phyloP scores from a whole-genome alignment of 2,888 invertebrate species.

The Seira ritae region DNA sequence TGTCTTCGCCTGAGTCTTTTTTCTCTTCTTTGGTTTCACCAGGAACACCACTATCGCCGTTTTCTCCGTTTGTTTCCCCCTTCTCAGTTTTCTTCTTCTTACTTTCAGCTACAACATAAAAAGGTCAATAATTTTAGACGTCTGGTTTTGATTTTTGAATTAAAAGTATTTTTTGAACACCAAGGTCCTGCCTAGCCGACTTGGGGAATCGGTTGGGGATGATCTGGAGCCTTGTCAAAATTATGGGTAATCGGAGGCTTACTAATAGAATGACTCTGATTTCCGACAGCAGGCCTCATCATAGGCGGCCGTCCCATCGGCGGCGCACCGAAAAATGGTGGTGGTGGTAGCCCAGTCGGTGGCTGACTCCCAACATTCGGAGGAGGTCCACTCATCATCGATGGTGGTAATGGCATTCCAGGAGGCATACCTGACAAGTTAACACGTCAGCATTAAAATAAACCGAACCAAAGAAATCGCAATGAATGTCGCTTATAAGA shows the following conservation, averaged over 20 bases:
- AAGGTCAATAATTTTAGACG: background rate
- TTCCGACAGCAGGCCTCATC: constrained; percentile 37
- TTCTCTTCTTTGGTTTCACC: constrained; percentile 64
- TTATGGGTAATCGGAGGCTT: constrained; percentile 59
- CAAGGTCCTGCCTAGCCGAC: no score
- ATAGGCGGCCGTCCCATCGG: constrained; percentile 77
- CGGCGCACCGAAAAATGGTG: constrained; percentile 73
- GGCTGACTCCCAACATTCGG: constrained; percentile 34
- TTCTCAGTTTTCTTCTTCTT: constrained; percentile 75
- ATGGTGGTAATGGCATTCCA: constrained; percentile 64
- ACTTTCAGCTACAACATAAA: constrained; percentile 66
- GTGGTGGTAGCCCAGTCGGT: constrained; percentile 42
- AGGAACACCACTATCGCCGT: constrained; percentile 68
- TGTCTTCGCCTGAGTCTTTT: constrained; percentile 57
- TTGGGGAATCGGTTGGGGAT: constrained; percentile 64
- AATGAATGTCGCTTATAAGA: no score
- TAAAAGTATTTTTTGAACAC: background rate
- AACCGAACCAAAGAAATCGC: no score
- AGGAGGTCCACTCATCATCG: constrained; percentile 51
- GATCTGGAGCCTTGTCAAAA: constrained; percentile 60
- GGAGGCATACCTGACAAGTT: constrained; percentile 68
- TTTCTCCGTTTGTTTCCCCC: constrained; percentile 75
- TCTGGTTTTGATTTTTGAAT: background rate
- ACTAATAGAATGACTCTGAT: constrained; percentile 37
- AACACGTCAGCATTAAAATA: no score